Evolutionary conservation across 2,888 invertebrate genomes (phyloP), one percentile per base, ranked within the genome.

Genomic region (Amblyjoppa proteus): DNA sequence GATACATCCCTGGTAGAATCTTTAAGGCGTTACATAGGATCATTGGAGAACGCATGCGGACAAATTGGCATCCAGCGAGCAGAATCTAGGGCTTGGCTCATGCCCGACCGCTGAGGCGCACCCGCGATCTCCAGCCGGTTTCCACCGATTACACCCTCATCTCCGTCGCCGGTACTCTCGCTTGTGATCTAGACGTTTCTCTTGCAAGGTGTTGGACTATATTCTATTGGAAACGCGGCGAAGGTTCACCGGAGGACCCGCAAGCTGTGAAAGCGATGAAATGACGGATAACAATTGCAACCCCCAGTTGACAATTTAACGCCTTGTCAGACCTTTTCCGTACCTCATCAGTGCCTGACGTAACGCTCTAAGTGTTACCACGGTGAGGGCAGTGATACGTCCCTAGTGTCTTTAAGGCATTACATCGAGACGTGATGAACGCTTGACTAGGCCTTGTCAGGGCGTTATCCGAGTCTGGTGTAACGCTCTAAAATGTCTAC

Each of bases 121-220:
- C 61, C 58, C 76, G n/a, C 58, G 68, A 84, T 74, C 68, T 61
- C 58, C 61, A 53, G 56, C 73, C 31, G 28, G 31, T 66, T 13
- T 45, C 13, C 45, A 16, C 16, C 45, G 28, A 58, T 58, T 58
- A 25, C 28, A 58, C 25, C 25, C 25, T 58, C 11, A 25, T 28
- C 25, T 58, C 13, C 13, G 28, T 58, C 58, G 13, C 58, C 11
- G 25, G 13, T 28, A 11, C 11, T 56, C 56, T 56, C 56, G 56
- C 58, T 11, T 28, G 28, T 4, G 25, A 7, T 28, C 25, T 28
- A 11, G 45, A 51, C 58, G 45, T 45, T 45, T 45, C 45, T 45
- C 45, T 16, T 45, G 11, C 16, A 16, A 16, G 45, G 45, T 45
- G 16, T 45, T 45, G 45, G 16, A 45, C 45, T 45, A 45, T 45